Base-by-base conservation (phyloP, 2,797 vertebrate genomes). In the Heteromormyrus szaboi region DNA sequence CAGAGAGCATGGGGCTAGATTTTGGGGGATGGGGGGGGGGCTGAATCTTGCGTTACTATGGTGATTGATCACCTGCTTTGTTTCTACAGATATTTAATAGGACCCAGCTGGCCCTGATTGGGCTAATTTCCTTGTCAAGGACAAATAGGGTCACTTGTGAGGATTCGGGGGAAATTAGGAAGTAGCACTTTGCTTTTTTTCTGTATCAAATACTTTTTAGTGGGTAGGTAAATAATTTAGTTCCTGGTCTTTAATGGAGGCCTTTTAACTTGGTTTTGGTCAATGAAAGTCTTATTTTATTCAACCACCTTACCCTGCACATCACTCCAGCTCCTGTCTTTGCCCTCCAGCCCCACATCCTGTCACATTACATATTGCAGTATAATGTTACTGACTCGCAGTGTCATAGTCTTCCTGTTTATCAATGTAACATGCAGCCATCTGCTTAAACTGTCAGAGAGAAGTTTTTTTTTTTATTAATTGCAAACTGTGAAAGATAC, bases 21-120 rank as follows among this genome's bases (percentile, higher is more conserved):
- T 33, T 54, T 86, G 85, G 50, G n/a, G 72, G 5, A 44, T 44
- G 12, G 68, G 29, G 68, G 22, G 44, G 44, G 25, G n/a, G n/a
- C n/a, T 44, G 79, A 8, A 50, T 48, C 19, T 83, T 83, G 44
- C 22, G 46, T 84, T 84, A 12, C 22, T 22, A 50, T 48, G 46
- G 81, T 50, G 37, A 84, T 84, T 84, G 81, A 51, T 25, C n/a
- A 76, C 68, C 68, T 33, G 44, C 19, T 84, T 84, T 48, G 7
- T 84, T 19, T 84, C 11, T 84, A 84, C 46, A 84, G 22, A 84
- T n/a, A 84, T 50, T 84, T 84, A 84, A 84, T 84, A 19, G 22
- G 46, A 50, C 81, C 81, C n/a, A 50, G 8, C 46, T 50, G 46
- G 46, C n/a, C 46, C 46, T 84, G 81, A 84, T 48, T 84, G 46